Evolutionary conservation across 2,797 vertebrate genomes (phyloP).

Genomic region (Sylvilagus floridanus): DNA sequence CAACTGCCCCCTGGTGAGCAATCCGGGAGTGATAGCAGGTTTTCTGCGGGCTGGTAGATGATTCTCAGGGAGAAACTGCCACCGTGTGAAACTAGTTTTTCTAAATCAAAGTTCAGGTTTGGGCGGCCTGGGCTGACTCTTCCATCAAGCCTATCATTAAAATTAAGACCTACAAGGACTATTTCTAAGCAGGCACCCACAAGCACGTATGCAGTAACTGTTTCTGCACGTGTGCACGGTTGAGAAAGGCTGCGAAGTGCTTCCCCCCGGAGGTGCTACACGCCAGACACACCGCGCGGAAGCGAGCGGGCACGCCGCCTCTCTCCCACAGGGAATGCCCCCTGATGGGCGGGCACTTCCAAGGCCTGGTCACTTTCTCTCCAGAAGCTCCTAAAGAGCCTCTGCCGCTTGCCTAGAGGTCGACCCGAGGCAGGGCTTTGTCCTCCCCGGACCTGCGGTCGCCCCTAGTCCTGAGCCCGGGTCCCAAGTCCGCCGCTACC

Average conservation of each 20-base stretch:
- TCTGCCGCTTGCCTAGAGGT: background rate
- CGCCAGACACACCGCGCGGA: background rate
- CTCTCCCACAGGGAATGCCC: background rate
- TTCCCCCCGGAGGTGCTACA: background rate
- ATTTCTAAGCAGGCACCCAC: background rate
- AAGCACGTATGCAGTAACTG: background rate
- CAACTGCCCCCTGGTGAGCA: conserved; percentile 66
- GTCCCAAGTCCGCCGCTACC: background rate
- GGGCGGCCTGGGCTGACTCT: background rate
- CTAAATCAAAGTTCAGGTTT: conserved; percentile 29
- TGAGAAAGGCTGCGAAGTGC: background rate
- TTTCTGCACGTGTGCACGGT: background rate
- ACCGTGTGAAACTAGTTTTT: conserved; percentile 63
- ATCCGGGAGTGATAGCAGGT: background rate
- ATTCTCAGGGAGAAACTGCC: conserved; percentile 45
- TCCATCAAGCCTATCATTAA: background rate
- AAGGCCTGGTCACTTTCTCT: background rate
- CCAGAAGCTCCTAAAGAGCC: background rate
- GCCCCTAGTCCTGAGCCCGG: background rate
- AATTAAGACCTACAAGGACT: background rate
- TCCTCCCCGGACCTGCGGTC: background rate
- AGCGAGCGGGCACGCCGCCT: background rate
- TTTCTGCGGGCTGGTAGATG: background rate
- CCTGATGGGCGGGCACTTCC: background rate
- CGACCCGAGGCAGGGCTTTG: background rate